Evolutionary conservation across 2,797 vertebrate species (phyloP).

Genomic region (Vespertilio murinus): DNA sequence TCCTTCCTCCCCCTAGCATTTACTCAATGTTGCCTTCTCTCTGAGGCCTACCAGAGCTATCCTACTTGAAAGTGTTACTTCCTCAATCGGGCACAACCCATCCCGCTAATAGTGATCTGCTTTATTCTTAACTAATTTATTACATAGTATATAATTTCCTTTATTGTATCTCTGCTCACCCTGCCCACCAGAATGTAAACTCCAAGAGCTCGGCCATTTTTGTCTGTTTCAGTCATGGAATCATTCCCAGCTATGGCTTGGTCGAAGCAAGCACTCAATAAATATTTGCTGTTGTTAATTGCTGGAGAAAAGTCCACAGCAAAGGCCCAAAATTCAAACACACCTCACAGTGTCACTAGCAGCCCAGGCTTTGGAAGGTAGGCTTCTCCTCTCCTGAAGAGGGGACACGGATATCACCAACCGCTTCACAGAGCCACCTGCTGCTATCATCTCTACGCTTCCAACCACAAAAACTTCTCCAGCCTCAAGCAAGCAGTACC

Average conservation of each 20-base stretch:
- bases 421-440: not conserved
- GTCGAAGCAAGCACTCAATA: not conserved
- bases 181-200: not conserved
- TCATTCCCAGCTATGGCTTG: not conserved
- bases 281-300: not conserved
- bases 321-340: not conserved
- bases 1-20: not conserved
- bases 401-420: not conserved
- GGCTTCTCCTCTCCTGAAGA: not conserved
- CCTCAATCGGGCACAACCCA: not conserved
- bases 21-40: not conserved
- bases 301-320: not conserved
- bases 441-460: not conserved
- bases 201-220: not conserved
- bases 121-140: not conserved
- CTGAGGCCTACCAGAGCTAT: not conserved
- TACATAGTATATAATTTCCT: not conserved
- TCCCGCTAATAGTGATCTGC: not conserved
- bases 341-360: not conserved
- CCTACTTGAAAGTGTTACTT: not conserved
- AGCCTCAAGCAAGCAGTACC: not conserved
- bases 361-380: not conserved
- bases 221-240: not conserved
- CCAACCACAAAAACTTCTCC: constrained; percentile 23
- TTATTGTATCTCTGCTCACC: not conserved